Base-by-base conservation (phyloP, 2,888 invertebrate species). In the Temnothorax ravouxi region DNA sequence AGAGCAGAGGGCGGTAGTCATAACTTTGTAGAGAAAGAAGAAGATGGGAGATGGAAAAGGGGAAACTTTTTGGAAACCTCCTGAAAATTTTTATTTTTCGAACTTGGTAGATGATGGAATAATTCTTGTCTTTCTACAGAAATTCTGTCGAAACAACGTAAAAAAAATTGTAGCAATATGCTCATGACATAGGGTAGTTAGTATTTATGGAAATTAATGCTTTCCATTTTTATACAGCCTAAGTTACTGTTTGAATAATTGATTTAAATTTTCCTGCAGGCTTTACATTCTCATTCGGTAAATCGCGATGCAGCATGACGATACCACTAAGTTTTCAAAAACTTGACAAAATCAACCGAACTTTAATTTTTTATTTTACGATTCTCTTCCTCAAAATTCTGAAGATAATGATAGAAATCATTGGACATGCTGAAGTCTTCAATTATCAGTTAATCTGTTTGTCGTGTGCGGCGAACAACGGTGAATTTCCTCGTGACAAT, bases 401-500 rank as follows among this genome's bases (percentile, higher is more conserved):
- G 21, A 64, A 64, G 21, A 64, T 3, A n/a, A 3, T 61, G 29
- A 62, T 34, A 6, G 0, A 34, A 38, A 21, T 64, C 0, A 4
- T 6, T 29, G 29, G 29, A 29, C 3, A 29, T 1, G 13, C n/a
- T 41, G 1, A 25, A n/a, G 21, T 44, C 9, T 66, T 18, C 15
- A 44, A 21, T 44, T 21, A 15, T 44, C 11, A 44, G n/a, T 66
- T 25, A 15, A 44, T 18, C 8, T 92, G 92, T 92, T 91, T 91
- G 92, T 91, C 91, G 89, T 91, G 93, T 93, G 52, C 11, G 92
- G 91, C 86, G 80, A 93, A 93, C 44, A 44, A 3, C 13, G 44
- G 93, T n/a, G 93, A n/a, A n/a, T n/a, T n/a, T n/a, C 93, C 25
- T 25, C 29, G 15, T 56, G 0, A 59, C 29, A 59, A 59, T 59